phyloP scores from a whole-genome alignment of 92 coral and sea anemone species.

The Ricordea florida region DNA sequence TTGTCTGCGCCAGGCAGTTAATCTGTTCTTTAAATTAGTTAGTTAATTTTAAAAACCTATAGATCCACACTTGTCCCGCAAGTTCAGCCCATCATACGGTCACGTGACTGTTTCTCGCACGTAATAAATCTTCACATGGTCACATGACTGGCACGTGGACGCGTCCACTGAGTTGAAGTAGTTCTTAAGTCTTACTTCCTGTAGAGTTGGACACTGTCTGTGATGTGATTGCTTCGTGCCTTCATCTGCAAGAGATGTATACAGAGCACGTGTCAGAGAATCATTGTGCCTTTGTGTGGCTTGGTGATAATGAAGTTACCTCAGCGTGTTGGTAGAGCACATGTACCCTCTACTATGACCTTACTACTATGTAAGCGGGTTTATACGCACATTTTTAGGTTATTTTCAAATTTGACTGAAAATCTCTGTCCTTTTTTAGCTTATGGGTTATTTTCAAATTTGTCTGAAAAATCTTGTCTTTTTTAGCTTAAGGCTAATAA shows the following conservation, averaged over 20 bases:
- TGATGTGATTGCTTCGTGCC: slow-evolving; percentile 59
- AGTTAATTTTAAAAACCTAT: too few relatives aligned
- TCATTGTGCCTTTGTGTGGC: background rate
- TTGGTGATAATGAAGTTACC: background rate
- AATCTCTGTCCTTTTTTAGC: too few relatives aligned
- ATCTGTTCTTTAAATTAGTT: too few relatives aligned
- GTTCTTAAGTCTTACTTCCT: slow-evolving; percentile 83
- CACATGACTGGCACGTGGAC: slow-evolving; percentile 85
- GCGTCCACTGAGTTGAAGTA: slow-evolving; percentile 90
- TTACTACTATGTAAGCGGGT: too few relatives aligned
- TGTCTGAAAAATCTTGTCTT: too few relatives aligned
- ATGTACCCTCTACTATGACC: too few relatives aligned
- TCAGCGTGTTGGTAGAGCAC: too few relatives aligned
- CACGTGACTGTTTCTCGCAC: slow-evolving; percentile 67
- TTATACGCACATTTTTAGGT: too few relatives aligned
- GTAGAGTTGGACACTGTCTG: slow-evolving; percentile 69
- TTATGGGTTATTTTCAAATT: too few relatives aligned
- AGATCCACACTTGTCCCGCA: slow-evolving; percentile 1
- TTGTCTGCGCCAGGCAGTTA: background rate
- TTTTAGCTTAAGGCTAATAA: too few relatives aligned
- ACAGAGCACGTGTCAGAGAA: background rate
- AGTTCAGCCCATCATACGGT: background rate
- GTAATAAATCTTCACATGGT: slow-evolving; percentile 81
- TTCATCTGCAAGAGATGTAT: slow-evolving; percentile 61
- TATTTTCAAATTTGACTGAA: too few relatives aligned